A percentile compares a stretch with the other conserved stretches of the same genome.
Evolutionary conservation across 1,140 invertebrate species (phyloP).

Genomic region (Diabrotica virgifera): DNA sequence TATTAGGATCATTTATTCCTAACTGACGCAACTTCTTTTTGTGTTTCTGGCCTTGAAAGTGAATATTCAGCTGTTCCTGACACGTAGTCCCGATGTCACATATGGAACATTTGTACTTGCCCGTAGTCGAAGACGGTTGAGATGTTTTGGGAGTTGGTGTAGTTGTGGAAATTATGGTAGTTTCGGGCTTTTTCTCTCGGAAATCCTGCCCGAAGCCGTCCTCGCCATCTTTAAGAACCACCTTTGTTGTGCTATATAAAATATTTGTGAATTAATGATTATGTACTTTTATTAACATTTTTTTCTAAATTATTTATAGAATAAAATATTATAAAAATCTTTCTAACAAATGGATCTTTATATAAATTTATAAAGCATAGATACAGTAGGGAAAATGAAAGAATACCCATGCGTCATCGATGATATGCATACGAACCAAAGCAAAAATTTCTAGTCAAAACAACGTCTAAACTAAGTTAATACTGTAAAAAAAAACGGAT

Average conservation of each 20-base stretch:
- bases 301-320: too few relatives aligned
- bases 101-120: constrained; percentile 43
- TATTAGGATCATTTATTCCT: neutral
- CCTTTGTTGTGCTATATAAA: constrained; percentile 17
- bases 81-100: constrained; percentile 49
- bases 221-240: constrained; percentile 21
- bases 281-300: neutral
- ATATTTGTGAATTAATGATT: neutral
- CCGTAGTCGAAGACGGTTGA: neutral
- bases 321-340: too few relatives aligned
- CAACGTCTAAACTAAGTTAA: too few relatives aligned
- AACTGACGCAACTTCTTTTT: constrained; percentile 45
- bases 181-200: constrained; percentile 16
- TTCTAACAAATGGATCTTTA: too few relatives aligned
- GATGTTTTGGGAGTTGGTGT: constrained; percentile 5
- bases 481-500: too few relatives aligned
- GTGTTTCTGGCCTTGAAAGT: constrained; percentile 48
- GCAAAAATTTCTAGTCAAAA: too few relatives aligned
- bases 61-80: constrained; percentile 47
- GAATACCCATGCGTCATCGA: too few relatives aligned
- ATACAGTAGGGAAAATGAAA: too few relatives aligned
- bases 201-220: constrained; percentile 38
- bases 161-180: neutral
- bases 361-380: too few relatives aligned
- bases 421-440: too few relatives aligned